Evolutionary conservation across 1,140 invertebrate species (phyloP).

Genomic region (Drosophila erecta): DNA sequence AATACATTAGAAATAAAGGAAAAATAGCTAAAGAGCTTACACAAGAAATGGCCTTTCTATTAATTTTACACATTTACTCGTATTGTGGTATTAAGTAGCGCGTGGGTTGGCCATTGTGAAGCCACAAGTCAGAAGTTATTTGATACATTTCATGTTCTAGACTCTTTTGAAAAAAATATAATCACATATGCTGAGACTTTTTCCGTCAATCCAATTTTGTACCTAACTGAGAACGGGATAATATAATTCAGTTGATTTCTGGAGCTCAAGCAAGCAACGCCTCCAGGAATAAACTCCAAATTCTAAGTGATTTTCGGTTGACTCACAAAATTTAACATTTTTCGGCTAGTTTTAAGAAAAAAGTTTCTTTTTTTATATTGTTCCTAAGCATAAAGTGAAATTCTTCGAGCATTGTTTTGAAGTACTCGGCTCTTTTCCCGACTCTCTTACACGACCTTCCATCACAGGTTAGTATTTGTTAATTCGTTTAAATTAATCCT

Average conservation of each 20-base stretch:
- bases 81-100: slow-evolving; percentile 5
- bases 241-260: slow-evolving; percentile 10
- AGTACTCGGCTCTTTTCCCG: too few species aligned
- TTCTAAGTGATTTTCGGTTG: slow-evolving; percentile 4
- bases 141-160: slow-evolving; percentile 1
- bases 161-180: background rate
- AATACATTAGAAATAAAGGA: slow-evolving; percentile 40
- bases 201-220: background rate
- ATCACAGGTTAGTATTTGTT: too few species aligned
- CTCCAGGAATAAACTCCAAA: background rate
- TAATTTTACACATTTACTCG: slow-evolving; percentile 53
- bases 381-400: background rate
- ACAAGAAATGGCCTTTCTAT: slow-evolving; percentile 64
- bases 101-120: slow-evolving; percentile 31
- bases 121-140: slow-evolving; percentile 43
- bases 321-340: background rate
- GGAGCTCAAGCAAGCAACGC: background rate
- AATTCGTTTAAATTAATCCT: too few species aligned
- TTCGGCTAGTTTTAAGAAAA: slow-evolving; percentile 4
- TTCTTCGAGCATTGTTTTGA: too few species aligned
- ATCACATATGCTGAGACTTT: background rate
- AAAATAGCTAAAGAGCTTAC: slow-evolving; percentile 58
- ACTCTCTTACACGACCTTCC: too few species aligned
- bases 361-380: background rate
- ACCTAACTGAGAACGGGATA: background rate